A percentile compares a stretch with the other conserved stretches of the same genome.
Conservation (phyloP, 53 echinoderm and acorn worm species). For the Henricia sp. region DNA sequence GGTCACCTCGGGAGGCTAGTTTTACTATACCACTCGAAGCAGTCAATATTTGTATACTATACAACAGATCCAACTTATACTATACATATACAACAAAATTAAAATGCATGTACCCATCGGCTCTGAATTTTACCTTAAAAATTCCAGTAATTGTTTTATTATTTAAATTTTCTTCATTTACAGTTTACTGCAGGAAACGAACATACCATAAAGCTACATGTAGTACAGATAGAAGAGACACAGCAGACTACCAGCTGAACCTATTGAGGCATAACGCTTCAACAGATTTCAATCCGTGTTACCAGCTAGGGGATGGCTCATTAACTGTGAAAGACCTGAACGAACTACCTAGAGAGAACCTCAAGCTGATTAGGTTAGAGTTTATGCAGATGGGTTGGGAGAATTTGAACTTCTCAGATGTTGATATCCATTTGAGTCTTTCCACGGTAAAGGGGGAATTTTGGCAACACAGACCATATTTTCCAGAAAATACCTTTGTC, state of each 20-base stretch:
- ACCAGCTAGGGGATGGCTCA: constrained; percentile 64
- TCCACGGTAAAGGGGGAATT: too few relatives aligned
- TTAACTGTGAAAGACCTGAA: constrained; percentile 70
- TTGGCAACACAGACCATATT: too few relatives aligned
- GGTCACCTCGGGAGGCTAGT: too few relatives aligned
- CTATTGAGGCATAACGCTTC: constrained; percentile 69
- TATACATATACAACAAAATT: too few relatives aligned
- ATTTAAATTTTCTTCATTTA: not conserved
- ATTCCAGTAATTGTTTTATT: not conserved
- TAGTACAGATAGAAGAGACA: constrained; percentile 36
- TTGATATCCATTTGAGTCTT: too few relatives aligned
- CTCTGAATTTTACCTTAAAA: not conserved
- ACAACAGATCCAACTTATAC: too few relatives aligned
- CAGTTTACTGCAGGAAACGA: constrained; percentile 48
- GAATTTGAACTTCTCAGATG: not conserved
- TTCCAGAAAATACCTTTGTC: too few relatives aligned
- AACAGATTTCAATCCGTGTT: constrained; percentile 78
- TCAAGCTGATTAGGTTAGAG: constrained; percentile 72
- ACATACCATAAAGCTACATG: constrained; percentile 36
- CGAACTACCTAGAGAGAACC: constrained; percentile 70
- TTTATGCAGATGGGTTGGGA: not conserved
- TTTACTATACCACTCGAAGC: too few relatives aligned
- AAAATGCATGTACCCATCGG: too few relatives aligned
- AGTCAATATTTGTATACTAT: too few relatives aligned
- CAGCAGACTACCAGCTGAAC: constrained; percentile 68